Percentiles rank a stretch among this genome's conserved stretches.
Conservation (phyloP, 1,140 invertebrate genomes). For the Drosophila tristis region DNA sequence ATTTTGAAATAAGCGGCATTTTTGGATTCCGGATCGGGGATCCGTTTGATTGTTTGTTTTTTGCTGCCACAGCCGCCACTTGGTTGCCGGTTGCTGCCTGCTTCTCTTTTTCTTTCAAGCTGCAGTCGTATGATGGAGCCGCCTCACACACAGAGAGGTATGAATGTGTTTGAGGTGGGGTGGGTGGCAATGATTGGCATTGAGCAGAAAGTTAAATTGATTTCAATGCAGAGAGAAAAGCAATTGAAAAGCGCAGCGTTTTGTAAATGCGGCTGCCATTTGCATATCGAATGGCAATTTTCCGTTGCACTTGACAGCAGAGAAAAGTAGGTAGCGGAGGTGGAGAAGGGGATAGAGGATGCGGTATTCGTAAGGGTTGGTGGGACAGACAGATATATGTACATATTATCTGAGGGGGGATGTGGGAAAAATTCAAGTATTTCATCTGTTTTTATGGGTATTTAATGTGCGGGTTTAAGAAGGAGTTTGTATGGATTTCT, state of each 20-base stretch:
- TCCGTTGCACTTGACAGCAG: slow-evolving; percentile 71
- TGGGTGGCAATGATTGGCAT: slow-evolving; percentile 76
- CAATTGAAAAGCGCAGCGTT: slow-evolving; percentile 79
- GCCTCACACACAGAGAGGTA: background rate
- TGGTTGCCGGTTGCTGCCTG: slow-evolving; percentile 10
- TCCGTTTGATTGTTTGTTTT: slow-evolving; percentile 72
- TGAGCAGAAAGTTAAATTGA: slow-evolving; percentile 81
- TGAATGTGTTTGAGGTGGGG: slow-evolving; percentile 34
- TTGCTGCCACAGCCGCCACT: slow-evolving; percentile 31
- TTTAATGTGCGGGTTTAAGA: slow-evolving; percentile 29
- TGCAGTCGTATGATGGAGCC: slow-evolving; percentile 38
- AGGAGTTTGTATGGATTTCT: slow-evolving; percentile 2
- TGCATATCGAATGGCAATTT: slow-evolving; percentile 76
- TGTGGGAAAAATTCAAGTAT: background rate
- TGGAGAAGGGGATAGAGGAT: background rate
- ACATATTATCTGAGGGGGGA: background rate
- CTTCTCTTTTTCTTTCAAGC: slow-evolving; percentile 6
- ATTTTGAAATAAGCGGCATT: slow-evolving; percentile 74
- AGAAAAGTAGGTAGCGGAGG: background rate
- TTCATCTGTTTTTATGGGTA: slow-evolving; percentile 20
- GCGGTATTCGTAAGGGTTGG: background rate
- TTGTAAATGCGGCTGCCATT: slow-evolving; percentile 74
- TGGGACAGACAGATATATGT: background rate
- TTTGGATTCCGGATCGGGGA: slow-evolving; percentile 31
- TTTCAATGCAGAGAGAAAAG: slow-evolving; percentile 71